These are phyloP conservation scores for Melopsittacus undulatus DNA, from an alignment of 2,797 vertebrate genomes.

Conservation along the genomic window DNA sequence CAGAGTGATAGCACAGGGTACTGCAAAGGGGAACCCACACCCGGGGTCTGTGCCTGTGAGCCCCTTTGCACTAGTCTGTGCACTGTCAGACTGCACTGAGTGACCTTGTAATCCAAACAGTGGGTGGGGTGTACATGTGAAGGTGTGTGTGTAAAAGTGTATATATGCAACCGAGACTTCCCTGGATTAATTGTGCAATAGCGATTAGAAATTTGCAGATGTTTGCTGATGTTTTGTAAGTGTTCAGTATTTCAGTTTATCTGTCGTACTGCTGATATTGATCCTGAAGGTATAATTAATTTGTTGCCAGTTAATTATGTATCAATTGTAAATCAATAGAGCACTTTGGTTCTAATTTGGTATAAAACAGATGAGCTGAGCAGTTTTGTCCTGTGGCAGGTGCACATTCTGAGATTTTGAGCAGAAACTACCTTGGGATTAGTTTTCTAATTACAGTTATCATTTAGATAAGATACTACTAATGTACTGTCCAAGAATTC, in stretches of 20 bases:
- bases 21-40: background rate
- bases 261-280: background rate
- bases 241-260: background rate
- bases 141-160: background rate
- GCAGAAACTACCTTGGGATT: background rate
- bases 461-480: background rate
- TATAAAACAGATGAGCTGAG: background rate
- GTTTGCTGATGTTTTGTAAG: background rate
- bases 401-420: background rate
- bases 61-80: background rate
- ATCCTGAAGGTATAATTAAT: background rate
- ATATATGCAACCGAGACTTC: background rate
- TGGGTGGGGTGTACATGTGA: rapidly evolving
- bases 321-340: background rate
- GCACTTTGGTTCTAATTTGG: background rate
- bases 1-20: background rate
- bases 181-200: background rate
- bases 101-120: background rate
- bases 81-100: background rate
- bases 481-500: background rate
- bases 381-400: background rate
- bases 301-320: background rate
- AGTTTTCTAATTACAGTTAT: background rate
- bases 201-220: background rate
- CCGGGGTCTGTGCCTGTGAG: rapidly evolving